A percentile compares a stretch with the other conserved stretches of the same genome.
Conservation (phyloP, 2,888 invertebrate species). For the Steinernema scapterisci region DNA sequence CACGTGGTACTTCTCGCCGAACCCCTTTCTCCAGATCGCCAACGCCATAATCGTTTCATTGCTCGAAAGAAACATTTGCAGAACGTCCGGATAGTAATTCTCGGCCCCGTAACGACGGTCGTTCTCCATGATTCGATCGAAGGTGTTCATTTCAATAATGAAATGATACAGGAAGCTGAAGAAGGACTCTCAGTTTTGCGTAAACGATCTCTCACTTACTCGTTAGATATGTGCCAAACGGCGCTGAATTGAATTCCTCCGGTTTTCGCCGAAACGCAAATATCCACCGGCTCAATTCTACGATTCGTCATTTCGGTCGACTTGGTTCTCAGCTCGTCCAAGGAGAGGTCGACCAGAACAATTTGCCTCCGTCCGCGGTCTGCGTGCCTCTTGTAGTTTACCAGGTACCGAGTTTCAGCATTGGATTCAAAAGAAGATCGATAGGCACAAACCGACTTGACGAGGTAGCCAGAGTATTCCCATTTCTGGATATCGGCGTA, state of each 20-base stretch:
- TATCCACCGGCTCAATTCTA: slow-evolving; percentile 3
- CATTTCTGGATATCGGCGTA: slow-evolving; percentile 8
- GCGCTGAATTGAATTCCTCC: background rate
- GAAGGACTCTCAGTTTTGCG: no score
- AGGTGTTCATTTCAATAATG: slow-evolving; percentile 19
- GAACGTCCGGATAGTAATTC: slow-evolving; percentile 23
- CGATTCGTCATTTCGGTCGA: slow-evolving; percentile 9
- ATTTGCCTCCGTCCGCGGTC: background rate
- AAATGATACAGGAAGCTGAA: slow-evolving; percentile 14
- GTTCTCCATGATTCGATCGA: slow-evolving; percentile 16
- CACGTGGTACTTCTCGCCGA: slow-evolving; percentile 23
- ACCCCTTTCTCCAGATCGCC: slow-evolving; percentile 23
- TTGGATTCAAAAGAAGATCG: background rate
- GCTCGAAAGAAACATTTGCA: slow-evolving; percentile 2
- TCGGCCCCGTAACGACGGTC: slow-evolving; percentile 6
- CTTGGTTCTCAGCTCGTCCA: background rate
- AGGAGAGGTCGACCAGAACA: background rate
- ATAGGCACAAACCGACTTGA: slow-evolving; percentile 12
- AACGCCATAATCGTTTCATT: background rate
- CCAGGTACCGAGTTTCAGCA: background rate
- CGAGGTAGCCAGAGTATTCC: slow-evolving; percentile 3
- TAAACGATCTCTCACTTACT: background rate
- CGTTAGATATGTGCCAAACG: slow-evolving; percentile 11
- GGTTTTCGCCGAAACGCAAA: background rate
- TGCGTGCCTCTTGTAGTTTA: background rate